phyloP scores from a whole-genome alignment of 2,888 invertebrate species.

The Eueremaeus valkanovi region DNA sequence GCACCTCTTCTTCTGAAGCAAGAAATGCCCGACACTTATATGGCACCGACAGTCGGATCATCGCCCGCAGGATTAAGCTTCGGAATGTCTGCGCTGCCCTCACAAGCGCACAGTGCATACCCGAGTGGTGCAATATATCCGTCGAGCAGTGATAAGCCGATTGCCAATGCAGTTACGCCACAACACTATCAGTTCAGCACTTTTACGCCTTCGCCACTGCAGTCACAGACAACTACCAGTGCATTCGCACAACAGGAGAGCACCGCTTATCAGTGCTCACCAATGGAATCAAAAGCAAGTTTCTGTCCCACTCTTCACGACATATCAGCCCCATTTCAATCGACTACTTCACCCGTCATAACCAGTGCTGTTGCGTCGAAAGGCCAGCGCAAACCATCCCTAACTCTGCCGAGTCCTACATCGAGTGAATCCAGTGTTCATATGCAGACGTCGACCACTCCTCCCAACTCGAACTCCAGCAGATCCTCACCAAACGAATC shows the following conservation, averaged over 20 bases:
- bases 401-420: slow-evolving; percentile 42
- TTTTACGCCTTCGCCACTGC: slow-evolving; percentile 7
- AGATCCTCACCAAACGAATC: slow-evolving; percentile 27
- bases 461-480: slow-evolving; percentile 13
- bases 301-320: slow-evolving; percentile 41
- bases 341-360: slow-evolving; percentile 38
- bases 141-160: background rate
- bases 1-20: slow-evolving; percentile 23
- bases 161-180: background rate
- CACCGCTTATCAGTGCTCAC: slow-evolving; percentile 36
- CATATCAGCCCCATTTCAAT: slow-evolving; percentile 41
- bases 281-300: slow-evolving; percentile 6
- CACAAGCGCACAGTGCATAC: background rate
- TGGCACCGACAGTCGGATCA: slow-evolving; percentile 18
- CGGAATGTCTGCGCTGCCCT: slow-evolving; percentile 20
- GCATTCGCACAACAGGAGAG: background rate
- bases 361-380: slow-evolving; percentile 1
- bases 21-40: slow-evolving; percentile 35
- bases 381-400: slow-evolving; percentile 40
- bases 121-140: slow-evolving; percentile 23
- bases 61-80: slow-evolving; percentile 39
- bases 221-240: background rate
- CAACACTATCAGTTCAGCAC: slow-evolving; percentile 22
- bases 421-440: slow-evolving; percentile 41
- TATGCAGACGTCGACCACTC: slow-evolving; percentile 44